These are phyloP conservation scores for Podargus strigoides DNA, from an alignment of 2,797 vertebrate species.

Conservation along the genomic window DNA sequence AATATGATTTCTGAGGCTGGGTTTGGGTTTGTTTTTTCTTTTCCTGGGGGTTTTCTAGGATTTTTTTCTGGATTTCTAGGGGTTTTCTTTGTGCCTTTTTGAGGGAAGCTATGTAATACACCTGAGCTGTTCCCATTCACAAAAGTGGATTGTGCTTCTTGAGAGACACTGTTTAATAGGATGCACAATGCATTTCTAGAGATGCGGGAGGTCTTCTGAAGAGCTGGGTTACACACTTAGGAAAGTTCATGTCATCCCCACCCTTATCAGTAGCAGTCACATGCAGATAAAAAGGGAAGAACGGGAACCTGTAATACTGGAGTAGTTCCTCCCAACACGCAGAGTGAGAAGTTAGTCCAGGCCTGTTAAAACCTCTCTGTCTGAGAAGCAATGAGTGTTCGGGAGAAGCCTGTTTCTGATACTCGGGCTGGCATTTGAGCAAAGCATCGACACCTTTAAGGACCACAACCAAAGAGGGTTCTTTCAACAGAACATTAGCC, in stretches of 20 bases:
- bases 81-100: background rate
- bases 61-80: background rate
- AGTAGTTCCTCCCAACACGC: background rate
- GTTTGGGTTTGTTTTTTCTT: background rate
- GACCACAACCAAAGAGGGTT: background rate
- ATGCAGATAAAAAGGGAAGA: background rate
- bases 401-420: background rate
- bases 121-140: background rate
- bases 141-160: background rate
- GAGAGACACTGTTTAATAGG: background rate
- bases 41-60: background rate
- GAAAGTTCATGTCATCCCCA: background rate
- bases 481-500: slow-evolving; percentile 49
- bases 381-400: background rate
- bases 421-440: background rate
- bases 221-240: background rate
- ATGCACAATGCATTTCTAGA: background rate
- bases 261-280: background rate
- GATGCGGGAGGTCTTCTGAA: background rate
- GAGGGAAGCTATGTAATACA: background rate
- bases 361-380: background rate
- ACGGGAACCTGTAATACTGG: background rate
- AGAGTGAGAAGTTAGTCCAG: background rate
- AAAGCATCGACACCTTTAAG: background rate
- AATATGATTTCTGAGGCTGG: background rate